These are phyloP conservation scores for Nyctibius grandis DNA, from an alignment of 2,797 vertebrate species.

Conservation along the genomic window DNA sequence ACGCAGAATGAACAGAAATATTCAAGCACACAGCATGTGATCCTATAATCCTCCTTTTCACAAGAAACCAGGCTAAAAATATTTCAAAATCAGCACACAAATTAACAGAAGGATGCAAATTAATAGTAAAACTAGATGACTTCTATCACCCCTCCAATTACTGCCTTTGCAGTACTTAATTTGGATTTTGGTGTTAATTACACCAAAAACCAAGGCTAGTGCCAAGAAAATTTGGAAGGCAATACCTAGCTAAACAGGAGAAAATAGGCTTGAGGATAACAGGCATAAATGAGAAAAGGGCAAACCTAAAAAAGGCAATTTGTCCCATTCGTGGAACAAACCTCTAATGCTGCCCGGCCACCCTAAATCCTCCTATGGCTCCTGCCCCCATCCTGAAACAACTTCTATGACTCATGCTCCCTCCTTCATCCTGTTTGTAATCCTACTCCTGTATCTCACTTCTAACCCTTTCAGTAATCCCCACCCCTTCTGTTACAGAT, in stretches of 20 bases:
- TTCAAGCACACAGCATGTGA: not conserved
- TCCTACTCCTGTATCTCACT: not conserved
- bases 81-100: not conserved
- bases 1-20: not conserved
- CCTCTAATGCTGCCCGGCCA: not conserved
- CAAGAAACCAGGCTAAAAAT: not conserved
- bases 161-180: not conserved
- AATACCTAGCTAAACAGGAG: not conserved
- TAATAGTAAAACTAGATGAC: not conserved
- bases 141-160: not conserved
- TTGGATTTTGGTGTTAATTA: not conserved
- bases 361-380: not conserved
- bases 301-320: not conserved
- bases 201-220: not conserved
- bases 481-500: not conserved
- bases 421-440: not conserved
- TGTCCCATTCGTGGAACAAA: not conserved
- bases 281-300: not conserved
- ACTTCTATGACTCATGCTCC: not conserved
- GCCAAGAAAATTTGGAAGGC: not conserved
- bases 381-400: not conserved
- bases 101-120: not conserved
- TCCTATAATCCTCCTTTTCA: not conserved
- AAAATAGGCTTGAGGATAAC: not conserved
- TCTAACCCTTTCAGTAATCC: not conserved